These are phyloP conservation scores for Motacilla tschutschensis DNA, from an alignment of 2,113 vertebrate species.

Conservation along the genomic window DNA sequence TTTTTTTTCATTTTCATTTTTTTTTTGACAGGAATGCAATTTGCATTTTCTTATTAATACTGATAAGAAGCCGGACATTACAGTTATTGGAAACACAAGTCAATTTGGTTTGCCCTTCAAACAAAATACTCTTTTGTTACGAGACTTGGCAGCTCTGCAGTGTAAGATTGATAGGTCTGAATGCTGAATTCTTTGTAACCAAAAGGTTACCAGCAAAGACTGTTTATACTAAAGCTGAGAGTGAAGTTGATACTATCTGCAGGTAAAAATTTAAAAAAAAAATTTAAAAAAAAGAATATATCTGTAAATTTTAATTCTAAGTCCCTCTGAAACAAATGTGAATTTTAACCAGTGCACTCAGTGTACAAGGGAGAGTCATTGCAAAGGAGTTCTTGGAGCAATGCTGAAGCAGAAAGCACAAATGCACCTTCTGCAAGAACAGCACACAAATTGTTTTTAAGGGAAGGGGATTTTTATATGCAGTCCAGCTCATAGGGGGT, in stretches of 20 bases:
- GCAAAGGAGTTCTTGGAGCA: not conserved
- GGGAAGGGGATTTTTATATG: not conserved
- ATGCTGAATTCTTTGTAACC: constrained; percentile 22
- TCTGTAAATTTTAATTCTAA: not conserved
- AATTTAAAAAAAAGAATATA: not conserved
- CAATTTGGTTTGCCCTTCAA: constrained; percentile 63
- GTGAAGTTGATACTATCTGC: not conserved
- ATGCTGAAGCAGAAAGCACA: not conserved
- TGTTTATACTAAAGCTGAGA: not conserved
- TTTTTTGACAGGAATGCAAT: constrained; percentile 47
- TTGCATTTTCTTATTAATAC: constrained; percentile 61
- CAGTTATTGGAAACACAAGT: constrained; percentile 42
- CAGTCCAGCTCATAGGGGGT: not conserved
- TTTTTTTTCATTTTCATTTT: not conserved
- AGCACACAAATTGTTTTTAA: not conserved
- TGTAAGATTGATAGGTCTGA: constrained; percentile 55
- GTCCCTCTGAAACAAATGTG: not conserved
- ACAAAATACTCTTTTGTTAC: constrained; percentile 34
- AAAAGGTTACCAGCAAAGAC: constrained; percentile 47
- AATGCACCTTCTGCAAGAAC: not conserved
- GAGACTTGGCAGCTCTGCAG: constrained; percentile 12
- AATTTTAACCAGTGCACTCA: not conserved
- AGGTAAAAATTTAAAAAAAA: not conserved
- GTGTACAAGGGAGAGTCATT: not conserved
- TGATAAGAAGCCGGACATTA: constrained; percentile 42